These are phyloP conservation scores for Paradoxurus hermaphroditus DNA, from an alignment of 2,113 vertebrate genomes.

Conservation along the genomic window DNA sequence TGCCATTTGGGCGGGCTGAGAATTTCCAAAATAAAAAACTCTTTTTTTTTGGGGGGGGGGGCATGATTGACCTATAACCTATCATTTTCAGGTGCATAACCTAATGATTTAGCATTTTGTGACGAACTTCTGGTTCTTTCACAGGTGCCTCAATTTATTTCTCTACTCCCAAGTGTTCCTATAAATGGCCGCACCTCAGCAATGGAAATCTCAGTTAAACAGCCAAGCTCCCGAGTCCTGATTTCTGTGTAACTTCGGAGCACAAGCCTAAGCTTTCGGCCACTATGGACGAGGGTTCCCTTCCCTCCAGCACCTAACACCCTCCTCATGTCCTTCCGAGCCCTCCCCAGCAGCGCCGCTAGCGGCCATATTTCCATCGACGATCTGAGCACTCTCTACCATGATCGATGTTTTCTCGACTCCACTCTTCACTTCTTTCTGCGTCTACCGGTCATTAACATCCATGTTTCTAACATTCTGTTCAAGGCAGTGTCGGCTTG, in stretches of 20 bases:
- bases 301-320: neutral
- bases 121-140: neutral
- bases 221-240: neutral
- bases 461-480: neutral
- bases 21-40: constrained; percentile 23
- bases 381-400: neutral
- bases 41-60: neutral
- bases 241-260: neutral
- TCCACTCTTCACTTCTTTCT: neutral
- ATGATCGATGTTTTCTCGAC: neutral
- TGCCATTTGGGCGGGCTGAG: neutral
- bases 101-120: neutral
- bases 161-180: constrained; percentile 4
- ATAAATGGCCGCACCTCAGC: neutral
- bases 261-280: neutral
- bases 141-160: neutral
- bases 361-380: neutral
- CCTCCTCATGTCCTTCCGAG: neutral
- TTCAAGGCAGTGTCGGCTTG: neutral
- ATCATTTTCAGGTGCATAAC: neutral
- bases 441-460: neutral
- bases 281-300: neutral
- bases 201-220: constrained; percentile 26
- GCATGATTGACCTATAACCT: neutral
- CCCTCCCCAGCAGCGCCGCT: neutral